phyloP scores from a whole-genome alignment of 2,888 invertebrate genomes.

The Amphiduros pacificus region DNA sequence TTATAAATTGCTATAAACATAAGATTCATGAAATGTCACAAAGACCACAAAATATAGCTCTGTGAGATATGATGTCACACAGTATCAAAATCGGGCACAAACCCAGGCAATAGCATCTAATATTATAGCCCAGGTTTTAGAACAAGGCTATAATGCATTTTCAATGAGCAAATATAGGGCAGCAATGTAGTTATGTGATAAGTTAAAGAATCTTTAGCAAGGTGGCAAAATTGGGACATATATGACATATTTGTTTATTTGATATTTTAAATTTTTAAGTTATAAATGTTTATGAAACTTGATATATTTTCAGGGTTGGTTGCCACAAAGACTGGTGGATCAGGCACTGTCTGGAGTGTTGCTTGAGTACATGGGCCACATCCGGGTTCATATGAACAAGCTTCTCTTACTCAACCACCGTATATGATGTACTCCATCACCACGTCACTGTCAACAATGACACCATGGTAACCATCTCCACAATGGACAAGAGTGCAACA shows the following conservation, averaged over 20 bases:
- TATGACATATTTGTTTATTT: background rate
- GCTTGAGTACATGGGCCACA: constrained; percentile 16
- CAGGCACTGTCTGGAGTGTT: constrained; percentile 25
- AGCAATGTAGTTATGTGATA: too few species aligned
- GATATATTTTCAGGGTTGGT: constrained; percentile 25
- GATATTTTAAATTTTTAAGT: background rate
- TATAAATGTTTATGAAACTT: background rate
- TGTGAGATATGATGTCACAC: too few species aligned
- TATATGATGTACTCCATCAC: background rate
- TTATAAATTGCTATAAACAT: too few species aligned
- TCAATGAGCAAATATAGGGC: too few species aligned
- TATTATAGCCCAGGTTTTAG: too few species aligned
- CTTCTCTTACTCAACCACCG: too few species aligned
- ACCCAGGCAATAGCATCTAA: too few species aligned
- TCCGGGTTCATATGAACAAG: constrained; percentile 11
- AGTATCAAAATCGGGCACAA: too few species aligned
- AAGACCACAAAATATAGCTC: too few species aligned
- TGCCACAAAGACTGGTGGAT: constrained; percentile 28
- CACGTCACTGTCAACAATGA: background rate
- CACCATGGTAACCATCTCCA: background rate
- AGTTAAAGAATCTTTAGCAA: background rate
- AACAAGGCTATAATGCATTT: too few species aligned
- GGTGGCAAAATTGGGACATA: background rate
- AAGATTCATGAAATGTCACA: too few species aligned
- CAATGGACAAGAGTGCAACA: too few species aligned